A percentile compares a stretch with the other conserved stretches of the same genome.
Evolutionary conservation across 2,113 vertebrate species (phyloP).

Genomic region (Polyodon spathula): DNA sequence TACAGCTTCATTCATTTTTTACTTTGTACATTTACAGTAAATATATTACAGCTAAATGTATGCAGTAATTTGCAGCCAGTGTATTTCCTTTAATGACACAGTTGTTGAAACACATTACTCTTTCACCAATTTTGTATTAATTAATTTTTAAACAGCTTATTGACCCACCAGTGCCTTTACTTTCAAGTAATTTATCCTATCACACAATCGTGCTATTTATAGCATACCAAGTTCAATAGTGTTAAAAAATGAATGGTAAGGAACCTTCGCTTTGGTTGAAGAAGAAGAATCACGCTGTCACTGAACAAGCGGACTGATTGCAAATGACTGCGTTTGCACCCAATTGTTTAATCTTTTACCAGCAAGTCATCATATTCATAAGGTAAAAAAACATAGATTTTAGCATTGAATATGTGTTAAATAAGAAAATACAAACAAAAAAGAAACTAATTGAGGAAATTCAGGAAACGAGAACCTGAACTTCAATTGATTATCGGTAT

Average conservation of each 20-base stretch:
- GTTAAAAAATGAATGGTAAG: slow-evolving; percentile 26
- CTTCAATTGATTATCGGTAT: background rate
- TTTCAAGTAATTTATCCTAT: background rate
- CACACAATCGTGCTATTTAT: slow-evolving; percentile 21
- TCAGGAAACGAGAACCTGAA: background rate
- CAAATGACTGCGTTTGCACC: slow-evolving; percentile 20
- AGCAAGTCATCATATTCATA: too few species aligned
- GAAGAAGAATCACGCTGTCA: slow-evolving; percentile 12
- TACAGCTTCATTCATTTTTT: too few species aligned
- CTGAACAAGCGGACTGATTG: background rate
- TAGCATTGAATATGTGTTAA: too few species aligned
- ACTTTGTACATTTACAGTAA: too few species aligned
- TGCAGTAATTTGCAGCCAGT: background rate
- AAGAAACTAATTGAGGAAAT: too few species aligned
- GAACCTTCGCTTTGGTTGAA: background rate
- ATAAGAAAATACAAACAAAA: too few species aligned
- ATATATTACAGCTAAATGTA: background rate
- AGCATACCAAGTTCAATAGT: slow-evolving; percentile 26
- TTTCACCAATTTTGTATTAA: background rate
- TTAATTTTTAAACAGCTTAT: background rate
- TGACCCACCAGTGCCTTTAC: background rate
- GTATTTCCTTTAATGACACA: background rate
- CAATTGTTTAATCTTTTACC: too few species aligned
- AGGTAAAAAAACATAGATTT: too few species aligned
- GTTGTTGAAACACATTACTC: background rate